These are phyloP conservation scores for Cairina moschata DNA, from an alignment of 2,113 vertebrate species.

Conservation along the genomic window DNA sequence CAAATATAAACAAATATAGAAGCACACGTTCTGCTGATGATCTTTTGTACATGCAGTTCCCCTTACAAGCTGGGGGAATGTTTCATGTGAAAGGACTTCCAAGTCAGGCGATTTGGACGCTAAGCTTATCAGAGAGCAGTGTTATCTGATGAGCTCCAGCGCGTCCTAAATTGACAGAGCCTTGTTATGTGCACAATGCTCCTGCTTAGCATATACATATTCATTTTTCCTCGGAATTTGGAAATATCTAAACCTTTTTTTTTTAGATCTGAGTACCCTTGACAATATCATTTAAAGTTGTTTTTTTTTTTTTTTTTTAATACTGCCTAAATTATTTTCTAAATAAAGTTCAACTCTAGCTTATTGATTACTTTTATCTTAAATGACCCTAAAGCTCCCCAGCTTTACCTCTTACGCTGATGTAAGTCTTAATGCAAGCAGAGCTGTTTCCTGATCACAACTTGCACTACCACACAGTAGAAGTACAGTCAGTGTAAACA, in stretches of 20 bases:
- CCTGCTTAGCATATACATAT: neutral
- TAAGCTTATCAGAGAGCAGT: neutral
- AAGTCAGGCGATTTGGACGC: neutral
- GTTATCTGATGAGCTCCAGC: neutral
- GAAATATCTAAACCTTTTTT: neutral
- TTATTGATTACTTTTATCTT: neutral
- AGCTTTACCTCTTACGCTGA: neutral
- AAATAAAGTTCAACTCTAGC: neutral
- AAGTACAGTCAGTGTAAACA: neutral
- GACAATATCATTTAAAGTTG: neutral
- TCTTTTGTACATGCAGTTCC: neutral
- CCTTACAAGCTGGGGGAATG: neutral
- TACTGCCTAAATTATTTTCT: neutral
- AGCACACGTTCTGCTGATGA: rapidly evolving
- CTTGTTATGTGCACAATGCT: rapidly evolving
- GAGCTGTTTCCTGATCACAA: neutral
- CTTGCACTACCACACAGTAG: neutral
- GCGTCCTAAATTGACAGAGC: neutral
- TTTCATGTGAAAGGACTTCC: neutral
- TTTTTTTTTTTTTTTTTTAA: neutral
- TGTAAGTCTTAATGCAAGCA: neutral
- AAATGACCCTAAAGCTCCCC: neutral
- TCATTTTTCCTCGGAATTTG: neutral
- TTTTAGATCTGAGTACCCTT: neutral
- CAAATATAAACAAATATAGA: neutral